These are phyloP conservation scores for Hesperophylax magnus DNA, from an alignment of 1,140 invertebrate genomes.

Conservation along the genomic window DNA sequence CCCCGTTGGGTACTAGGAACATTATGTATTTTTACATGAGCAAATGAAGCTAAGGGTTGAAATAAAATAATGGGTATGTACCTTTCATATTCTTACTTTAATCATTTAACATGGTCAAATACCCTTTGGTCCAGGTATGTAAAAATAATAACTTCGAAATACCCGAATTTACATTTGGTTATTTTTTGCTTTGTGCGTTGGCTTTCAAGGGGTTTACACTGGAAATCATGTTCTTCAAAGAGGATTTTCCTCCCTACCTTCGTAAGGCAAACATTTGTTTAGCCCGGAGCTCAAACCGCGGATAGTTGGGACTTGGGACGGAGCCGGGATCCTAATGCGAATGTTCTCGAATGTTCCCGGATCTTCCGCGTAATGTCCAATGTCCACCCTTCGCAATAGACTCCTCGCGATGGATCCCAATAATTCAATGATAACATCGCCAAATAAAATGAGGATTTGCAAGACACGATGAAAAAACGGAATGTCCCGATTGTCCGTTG, in stretches of 20 bases:
- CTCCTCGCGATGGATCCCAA: slow-evolving; percentile 43
- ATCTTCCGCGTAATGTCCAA: background rate
- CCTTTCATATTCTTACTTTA: too few species aligned
- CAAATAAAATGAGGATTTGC: slow-evolving; percentile 56
- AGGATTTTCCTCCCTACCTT: slow-evolving; percentile 28
- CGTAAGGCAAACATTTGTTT: slow-evolving; percentile 36
- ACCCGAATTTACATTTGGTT: slow-evolving; percentile 8
- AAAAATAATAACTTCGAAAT: slow-evolving; percentile 22
- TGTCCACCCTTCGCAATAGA: background rate
- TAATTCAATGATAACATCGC: slow-evolving; percentile 57
- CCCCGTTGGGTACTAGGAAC: too few species aligned
- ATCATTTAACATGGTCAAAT: too few species aligned
- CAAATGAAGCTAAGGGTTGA: too few species aligned
- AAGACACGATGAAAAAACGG: slow-evolving; percentile 42
- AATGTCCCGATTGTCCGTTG: slow-evolving; percentile 4
- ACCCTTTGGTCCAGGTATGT: background rate
- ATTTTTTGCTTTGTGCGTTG: slow-evolving; percentile 28
- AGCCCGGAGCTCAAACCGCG: slow-evolving; percentile 29
- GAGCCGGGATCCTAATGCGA: background rate
- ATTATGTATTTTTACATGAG: too few species aligned
- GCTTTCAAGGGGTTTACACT: slow-evolving; percentile 22
- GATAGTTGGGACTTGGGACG: slow-evolving; percentile 13
- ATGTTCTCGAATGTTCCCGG: slow-evolving; percentile 6
- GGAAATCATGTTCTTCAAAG: slow-evolving; percentile 22
- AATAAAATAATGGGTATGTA: too few species aligned